These are phyloP conservation scores for Cochlearius cochlearius DNA, from an alignment of 2,113 vertebrate genomes.

Conservation along the genomic window DNA sequence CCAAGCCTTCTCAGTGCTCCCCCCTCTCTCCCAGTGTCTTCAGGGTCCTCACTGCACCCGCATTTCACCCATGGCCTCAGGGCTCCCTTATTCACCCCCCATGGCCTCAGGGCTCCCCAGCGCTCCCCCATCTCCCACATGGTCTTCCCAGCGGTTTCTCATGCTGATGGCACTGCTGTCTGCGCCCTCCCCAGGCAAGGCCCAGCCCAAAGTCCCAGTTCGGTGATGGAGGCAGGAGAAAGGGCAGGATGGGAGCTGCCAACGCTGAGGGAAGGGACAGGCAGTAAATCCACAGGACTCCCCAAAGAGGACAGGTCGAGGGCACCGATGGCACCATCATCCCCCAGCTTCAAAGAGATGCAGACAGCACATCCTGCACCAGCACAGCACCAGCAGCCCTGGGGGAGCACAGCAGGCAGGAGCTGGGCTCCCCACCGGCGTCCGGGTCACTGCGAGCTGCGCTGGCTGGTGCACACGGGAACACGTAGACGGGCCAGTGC, in stretches of 20 bases:
- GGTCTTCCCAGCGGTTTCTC: background rate
- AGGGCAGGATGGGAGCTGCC: background rate
- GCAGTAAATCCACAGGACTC: background rate
- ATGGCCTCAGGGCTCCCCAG: background rate
- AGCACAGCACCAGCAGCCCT: background rate
- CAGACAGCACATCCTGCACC: background rate
- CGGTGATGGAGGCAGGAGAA: background rate
- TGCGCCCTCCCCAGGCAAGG: background rate
- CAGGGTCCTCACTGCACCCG: no score
- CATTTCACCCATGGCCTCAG: background rate
- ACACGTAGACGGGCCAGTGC: rapidly evolving
- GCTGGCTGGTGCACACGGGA: rapidly evolving
- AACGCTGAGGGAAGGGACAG: background rate
- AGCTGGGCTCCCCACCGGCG: background rate
- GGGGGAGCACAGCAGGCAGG: background rate
- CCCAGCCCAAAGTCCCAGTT: background rate
- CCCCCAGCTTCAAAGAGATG: background rate
- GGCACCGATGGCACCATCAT: background rate
- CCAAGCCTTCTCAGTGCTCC: no score
- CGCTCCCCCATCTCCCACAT: background rate
- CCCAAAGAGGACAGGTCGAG: rapidly evolving
- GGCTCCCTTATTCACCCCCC: background rate
- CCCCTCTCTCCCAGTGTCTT: no score
- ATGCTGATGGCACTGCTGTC: background rate
- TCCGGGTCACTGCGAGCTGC: rapidly evolving